Conservation (phyloP, 2,888 invertebrate genomes). For the Quadriops clusia region DNA sequence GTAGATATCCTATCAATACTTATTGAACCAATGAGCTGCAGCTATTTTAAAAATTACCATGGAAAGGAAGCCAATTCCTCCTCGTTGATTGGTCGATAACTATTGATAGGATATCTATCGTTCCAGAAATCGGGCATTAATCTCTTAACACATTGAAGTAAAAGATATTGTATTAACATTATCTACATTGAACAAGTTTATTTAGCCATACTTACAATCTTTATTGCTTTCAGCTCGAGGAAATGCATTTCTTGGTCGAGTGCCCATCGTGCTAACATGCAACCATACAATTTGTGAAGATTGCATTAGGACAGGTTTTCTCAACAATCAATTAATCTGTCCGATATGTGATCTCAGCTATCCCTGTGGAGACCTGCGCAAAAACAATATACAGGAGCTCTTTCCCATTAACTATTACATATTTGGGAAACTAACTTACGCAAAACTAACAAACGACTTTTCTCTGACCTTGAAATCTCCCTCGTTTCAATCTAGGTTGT, state of each 20-base stretch:
- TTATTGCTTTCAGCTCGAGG: slow-evolving; percentile 16
- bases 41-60: no score
- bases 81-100: no score
- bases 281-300: slow-evolving; percentile 57
- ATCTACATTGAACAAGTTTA: no score
- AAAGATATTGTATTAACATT: no score
- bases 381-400: slow-evolving; percentile 20
- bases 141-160: no score
- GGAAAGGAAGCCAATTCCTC: no score
- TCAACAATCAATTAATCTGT: slow-evolving; percentile 37
- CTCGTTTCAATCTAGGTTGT: neutral
- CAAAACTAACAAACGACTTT: no score
- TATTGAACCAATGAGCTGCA: no score
- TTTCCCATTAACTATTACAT: slow-evolving; percentile 35
- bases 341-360: slow-evolving; percentile 37
- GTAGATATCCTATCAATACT: no score
- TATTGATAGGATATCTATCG: slow-evolving; percentile 11
- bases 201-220: no score
- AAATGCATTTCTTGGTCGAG: slow-evolving; percentile 20
- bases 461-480: neutral
- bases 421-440: slow-evolving; percentile 19
- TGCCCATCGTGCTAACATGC: slow-evolving; percentile 52
- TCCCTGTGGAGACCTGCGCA: no score
- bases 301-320: slow-evolving; percentile 40
- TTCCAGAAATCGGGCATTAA: slow-evolving; percentile 5